A percentile compares a stretch with the other conserved stretches of the same genome.
Conservation (phyloP, 2,113 vertebrate species). For the Collichthys lucidus region DNA sequence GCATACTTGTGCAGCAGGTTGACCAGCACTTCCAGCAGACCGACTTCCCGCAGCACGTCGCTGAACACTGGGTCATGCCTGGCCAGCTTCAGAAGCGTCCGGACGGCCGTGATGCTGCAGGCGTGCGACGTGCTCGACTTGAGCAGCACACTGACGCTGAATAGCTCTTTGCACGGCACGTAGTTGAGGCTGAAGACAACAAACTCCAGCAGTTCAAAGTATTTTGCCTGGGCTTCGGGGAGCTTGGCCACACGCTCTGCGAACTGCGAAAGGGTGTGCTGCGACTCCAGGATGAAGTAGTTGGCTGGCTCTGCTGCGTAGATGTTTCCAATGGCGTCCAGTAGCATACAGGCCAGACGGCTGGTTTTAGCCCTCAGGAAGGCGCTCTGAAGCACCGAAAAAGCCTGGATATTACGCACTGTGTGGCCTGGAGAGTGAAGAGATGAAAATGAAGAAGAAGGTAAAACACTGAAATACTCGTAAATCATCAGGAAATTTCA, state of each 20-base stretch:
- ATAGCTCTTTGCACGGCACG: conserved; percentile 98
- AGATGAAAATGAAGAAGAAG: background rate
- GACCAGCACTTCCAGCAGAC: conserved; percentile 97
- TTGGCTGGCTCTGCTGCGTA: conserved; percentile 95
- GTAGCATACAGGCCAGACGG: conserved; percentile 92
- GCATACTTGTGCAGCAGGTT: conserved; percentile 99
- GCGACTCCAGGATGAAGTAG: conserved; percentile 97
- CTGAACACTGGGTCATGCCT: conserved; percentile 96
- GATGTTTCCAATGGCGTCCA: conserved; percentile 95
- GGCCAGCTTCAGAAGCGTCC: conserved; percentile 92
- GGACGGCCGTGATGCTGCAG: conserved; percentile 93
- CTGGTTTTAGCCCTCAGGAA: conserved; percentile 95
- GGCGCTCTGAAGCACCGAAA: conserved; percentile 95
- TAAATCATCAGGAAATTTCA: background rate
- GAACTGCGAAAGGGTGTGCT: conserved; percentile 96
- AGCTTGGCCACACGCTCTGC: conserved; percentile 94
- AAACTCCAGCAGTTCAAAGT: conserved; percentile 98
- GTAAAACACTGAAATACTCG: background rate
- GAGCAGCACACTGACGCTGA: conserved; percentile 96
- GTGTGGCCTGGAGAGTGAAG: conserved; percentile 88
- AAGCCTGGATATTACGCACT: conserved; percentile 96
- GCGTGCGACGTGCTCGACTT: conserved; percentile 93
- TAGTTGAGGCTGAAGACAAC: conserved; percentile 98
- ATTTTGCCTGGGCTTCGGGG: conserved; percentile 94
- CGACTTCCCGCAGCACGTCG: conserved; percentile 97